These are phyloP conservation scores for Lepidochrysops patricia DNA, from an alignment of 2,888 invertebrate genomes.

Conservation along the genomic window DNA sequence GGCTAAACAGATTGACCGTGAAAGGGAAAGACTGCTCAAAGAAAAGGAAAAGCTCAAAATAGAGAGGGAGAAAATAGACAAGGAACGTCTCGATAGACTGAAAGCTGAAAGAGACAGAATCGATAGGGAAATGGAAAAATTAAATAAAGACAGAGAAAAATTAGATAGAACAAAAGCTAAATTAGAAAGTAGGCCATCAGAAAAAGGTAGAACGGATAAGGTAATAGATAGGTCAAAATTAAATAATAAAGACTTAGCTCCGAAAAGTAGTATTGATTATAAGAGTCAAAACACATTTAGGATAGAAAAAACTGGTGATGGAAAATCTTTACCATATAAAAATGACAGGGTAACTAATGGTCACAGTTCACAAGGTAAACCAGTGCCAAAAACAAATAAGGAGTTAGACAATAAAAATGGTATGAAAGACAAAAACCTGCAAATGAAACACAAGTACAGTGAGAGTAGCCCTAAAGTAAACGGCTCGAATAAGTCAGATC, in stretches of 20 bases:
- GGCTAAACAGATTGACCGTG: slow-evolving; percentile 36
- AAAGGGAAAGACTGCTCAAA: slow-evolving; percentile 26
- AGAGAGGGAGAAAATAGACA: slow-evolving; percentile 41
- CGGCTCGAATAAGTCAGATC: slow-evolving; percentile 26
- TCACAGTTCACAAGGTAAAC: slow-evolving; percentile 43
- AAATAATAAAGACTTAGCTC: slow-evolving; percentile 30
- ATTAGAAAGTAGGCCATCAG: slow-evolving; percentile 40
- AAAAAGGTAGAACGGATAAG: slow-evolving; percentile 39
- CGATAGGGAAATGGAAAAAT: slow-evolving; percentile 56
- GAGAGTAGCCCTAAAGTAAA: slow-evolving; percentile 35
- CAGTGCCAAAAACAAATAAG: slow-evolving; percentile 43
- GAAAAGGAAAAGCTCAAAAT: slow-evolving; percentile 35
- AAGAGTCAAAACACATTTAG: slow-evolving; percentile 66
- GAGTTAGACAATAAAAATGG: slow-evolving; percentile 36
- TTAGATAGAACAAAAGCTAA: slow-evolving; percentile 55
- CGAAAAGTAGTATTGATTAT: slow-evolving; percentile 59
- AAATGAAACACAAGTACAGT: slow-evolving; percentile 34
- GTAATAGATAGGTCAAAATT: slow-evolving; percentile 42
- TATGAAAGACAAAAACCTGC: slow-evolving; percentile 36
- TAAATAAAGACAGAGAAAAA: slow-evolving; percentile 53
- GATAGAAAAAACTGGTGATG: slow-evolving; percentile 65
- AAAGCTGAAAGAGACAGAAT: slow-evolving; percentile 60
- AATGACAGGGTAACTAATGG: slow-evolving; percentile 45
- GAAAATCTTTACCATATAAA: slow-evolving; percentile 33
- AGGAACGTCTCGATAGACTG: slow-evolving; percentile 51